Percentiles rank a stretch among this genome's conserved stretches.
Conservation (phyloP, 2,797 vertebrate species). For the Vultur gryphus region DNA sequence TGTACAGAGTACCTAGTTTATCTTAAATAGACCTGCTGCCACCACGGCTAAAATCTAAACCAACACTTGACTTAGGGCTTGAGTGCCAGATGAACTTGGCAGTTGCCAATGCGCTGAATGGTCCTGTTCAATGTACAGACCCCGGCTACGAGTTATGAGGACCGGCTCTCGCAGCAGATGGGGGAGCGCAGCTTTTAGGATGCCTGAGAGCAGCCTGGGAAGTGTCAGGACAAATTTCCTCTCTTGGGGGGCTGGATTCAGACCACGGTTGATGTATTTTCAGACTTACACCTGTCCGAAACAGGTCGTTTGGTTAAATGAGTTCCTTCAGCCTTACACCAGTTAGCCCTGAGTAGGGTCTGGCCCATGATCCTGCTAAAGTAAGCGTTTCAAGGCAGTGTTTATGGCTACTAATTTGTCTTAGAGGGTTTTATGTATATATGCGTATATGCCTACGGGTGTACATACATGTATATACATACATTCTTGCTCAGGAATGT, state of each 20-base stretch:
- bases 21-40: constrained; percentile 29
- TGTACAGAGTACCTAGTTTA: constrained; percentile 13
- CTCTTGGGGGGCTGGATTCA: not conserved
- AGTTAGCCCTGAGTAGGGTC: not conserved
- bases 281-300: not conserved
- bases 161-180: not conserved
- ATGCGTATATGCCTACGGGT: not conserved
- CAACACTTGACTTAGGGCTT: not conserved
- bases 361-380: not conserved
- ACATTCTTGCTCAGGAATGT: not conserved
- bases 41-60: constrained; percentile 29
- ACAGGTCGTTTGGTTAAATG: not conserved
- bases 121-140: not conserved
- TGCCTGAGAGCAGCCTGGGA: not conserved
- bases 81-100: not conserved
- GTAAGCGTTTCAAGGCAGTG: not conserved
- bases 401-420: constrained; percentile 34
- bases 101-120: not conserved
- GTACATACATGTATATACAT: not conserved
- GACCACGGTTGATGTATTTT: not conserved
- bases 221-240: not conserved
- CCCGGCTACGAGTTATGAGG: not conserved
- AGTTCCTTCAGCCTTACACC: not conserved
- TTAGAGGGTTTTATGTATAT: not conserved
- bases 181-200: not conserved